Base-by-base conservation (phyloP, 2,797 vertebrate species). In the Acestrorhynchus altus region DNA sequence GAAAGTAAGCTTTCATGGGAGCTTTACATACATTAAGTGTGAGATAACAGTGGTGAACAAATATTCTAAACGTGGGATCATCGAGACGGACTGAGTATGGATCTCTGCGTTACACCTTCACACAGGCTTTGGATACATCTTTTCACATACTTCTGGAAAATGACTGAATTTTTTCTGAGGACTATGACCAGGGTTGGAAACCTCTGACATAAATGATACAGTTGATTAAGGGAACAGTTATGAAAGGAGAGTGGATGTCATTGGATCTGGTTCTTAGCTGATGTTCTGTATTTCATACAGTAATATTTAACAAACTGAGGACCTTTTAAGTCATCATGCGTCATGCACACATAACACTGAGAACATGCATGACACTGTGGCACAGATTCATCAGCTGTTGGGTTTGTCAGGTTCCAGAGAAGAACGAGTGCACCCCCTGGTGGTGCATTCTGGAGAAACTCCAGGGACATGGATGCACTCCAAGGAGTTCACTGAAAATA, bases 271-370 rank as follows among this genome's bases (percentile, higher is more conserved):
- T 2, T 35, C 31, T 35, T 6, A 35, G 31, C 15, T 8, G 16
- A 22, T 9, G 6, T 72, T 46, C 59, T 44, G 42, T 70, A n/a
- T 24, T 18, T 26, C 44, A 18, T 39, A 35, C 13, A 56, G 52
- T 4, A 40, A 5, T 31, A 68, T 7, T 15, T 0, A 49, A 54
- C 8, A 54, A 18, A 46, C 15, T 71, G 4, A 44, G 57, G 10
- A 35, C 20, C 52, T 52, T 46, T 1, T 46, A n/a, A 12, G 54
- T 26, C 49, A 35, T 72, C 47, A 72, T 73, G 52, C 61, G 31
- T 73, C 77, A 67, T 73, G 77, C 70, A 73, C n/a, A 73, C n/a
- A 9, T 5, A 49, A 49, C 42, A 51, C 9, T 13, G n/a, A 71
- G 42, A 20, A 26, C 69, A 66, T 67, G 69, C 63, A 73, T 4